Evolutionary conservation across 2,888 invertebrate species (phyloP).

Genomic region (Diaphora mendica): DNA sequence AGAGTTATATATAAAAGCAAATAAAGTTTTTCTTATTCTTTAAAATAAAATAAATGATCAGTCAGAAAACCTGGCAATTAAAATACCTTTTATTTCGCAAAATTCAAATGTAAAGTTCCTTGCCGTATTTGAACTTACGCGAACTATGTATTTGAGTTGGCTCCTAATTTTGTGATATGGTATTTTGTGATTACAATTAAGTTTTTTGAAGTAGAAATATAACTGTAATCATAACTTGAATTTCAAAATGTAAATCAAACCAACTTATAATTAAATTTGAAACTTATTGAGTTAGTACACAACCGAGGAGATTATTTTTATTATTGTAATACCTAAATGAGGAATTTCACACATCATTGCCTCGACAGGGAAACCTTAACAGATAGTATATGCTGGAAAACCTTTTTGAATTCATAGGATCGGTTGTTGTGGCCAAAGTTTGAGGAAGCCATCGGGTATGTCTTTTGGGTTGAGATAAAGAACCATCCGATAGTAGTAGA

Average conservation of each 20-base stretch:
- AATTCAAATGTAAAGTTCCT: not conserved
- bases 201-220: not conserved
- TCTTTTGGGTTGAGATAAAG: no score
- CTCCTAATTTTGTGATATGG: not conserved
- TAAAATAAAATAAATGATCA: no score
- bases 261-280: not conserved
- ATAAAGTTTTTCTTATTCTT: no score
- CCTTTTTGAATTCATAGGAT: not conserved
- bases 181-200: not conserved
- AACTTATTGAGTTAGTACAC: not conserved
- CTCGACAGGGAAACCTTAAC: not conserved
- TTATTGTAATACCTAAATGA: not conserved
- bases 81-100: no score
- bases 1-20: no score
- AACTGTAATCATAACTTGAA: not conserved
- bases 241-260: not conserved
- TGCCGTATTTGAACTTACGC: not conserved
- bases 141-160: not conserved
- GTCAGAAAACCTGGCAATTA: no score
- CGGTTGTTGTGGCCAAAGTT: no score
- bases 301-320: not conserved
- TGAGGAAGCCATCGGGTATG: no score
- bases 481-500: no score
- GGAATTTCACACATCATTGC: not conserved
- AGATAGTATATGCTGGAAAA: not conserved